A percentile compares a stretch with the other conserved stretches of the same genome.
Evolutionary conservation across 2,113 vertebrate genomes (phyloP).

Genomic region (Elephas maximus): DNA sequence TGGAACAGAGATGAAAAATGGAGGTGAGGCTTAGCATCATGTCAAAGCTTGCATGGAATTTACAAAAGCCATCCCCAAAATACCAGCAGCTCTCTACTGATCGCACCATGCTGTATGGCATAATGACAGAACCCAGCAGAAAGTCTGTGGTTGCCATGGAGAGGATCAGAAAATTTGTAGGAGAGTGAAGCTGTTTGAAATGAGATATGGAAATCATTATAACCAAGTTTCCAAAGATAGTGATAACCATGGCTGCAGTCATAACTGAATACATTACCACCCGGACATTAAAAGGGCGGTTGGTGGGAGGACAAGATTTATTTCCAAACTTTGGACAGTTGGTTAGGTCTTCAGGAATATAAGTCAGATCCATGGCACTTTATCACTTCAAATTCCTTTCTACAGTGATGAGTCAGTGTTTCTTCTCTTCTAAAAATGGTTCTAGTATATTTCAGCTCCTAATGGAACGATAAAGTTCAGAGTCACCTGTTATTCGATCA

Average conservation of each 20-base stretch:
- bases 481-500: slow-evolving; percentile 23
- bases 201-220: slow-evolving; percentile 85
- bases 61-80: slow-evolving; percentile 84
- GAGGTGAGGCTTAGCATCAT: slow-evolving; percentile 84
- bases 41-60: slow-evolving; percentile 83
- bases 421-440: slow-evolving; percentile 62
- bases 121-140: slow-evolving; percentile 80
- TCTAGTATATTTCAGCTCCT: slow-evolving; percentile 57
- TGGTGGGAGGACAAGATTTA: slow-evolving; percentile 78
- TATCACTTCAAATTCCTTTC: neutral
- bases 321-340: slow-evolving; percentile 76
- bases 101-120: slow-evolving; percentile 84
- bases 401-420: neutral
- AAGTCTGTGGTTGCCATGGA: slow-evolving; percentile 85
- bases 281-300: slow-evolving; percentile 57
- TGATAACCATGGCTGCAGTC: slow-evolving; percentile 74
- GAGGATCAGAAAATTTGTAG: slow-evolving; percentile 85
- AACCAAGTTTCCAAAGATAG: slow-evolving; percentile 84
- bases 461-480: neutral
- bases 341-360: slow-evolving; percentile 74
- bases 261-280: slow-evolving; percentile 76
- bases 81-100: slow-evolving; percentile 85
- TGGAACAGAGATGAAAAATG: slow-evolving; percentile 84
- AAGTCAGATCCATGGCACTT: slow-evolving; percentile 69
- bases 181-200: slow-evolving; percentile 86